A percentile compares a stretch with the other conserved stretches of the same genome.
Conservation (phyloP, 2,797 vertebrate species). For the Zonotrichia albicollis region DNA sequence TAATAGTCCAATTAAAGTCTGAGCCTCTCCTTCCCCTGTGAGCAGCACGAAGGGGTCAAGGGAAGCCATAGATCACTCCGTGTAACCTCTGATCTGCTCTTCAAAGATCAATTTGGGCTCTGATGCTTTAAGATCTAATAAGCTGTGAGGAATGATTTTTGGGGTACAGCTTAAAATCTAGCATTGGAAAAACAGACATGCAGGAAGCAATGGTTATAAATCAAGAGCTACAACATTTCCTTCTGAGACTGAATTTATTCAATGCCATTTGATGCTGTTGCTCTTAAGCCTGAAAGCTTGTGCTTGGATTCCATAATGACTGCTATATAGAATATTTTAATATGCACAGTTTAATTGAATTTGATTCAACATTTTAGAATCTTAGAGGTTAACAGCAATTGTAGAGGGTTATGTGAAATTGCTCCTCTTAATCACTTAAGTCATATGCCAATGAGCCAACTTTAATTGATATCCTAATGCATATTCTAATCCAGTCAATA, state of each 20-base stretch:
- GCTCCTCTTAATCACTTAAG: background rate
- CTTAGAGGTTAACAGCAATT: background rate
- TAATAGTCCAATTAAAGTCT: constrained; percentile 8
- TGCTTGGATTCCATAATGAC: background rate
- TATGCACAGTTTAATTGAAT: background rate
- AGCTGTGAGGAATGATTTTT: background rate
- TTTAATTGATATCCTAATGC: background rate
- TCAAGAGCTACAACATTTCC: background rate
- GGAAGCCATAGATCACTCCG: background rate
- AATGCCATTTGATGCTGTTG: background rate
- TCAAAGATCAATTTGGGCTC: background rate
- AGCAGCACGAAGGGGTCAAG: background rate
- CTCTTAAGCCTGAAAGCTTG: background rate
- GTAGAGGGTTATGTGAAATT: background rate
- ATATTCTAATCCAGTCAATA: background rate
- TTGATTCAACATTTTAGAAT: background rate
- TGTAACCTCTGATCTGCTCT: background rate
- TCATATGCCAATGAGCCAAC: background rate
- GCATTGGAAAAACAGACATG: background rate
- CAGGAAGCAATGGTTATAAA: background rate
- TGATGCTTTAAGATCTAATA: constrained; percentile 2
- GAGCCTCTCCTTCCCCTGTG: background rate
- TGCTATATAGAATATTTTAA: background rate
- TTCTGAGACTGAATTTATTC: background rate
- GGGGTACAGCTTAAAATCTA: background rate